These are phyloP conservation scores for Kryptopterus vitreolus DNA, from an alignment of 2,797 vertebrate species.

Conservation along the genomic window DNA sequence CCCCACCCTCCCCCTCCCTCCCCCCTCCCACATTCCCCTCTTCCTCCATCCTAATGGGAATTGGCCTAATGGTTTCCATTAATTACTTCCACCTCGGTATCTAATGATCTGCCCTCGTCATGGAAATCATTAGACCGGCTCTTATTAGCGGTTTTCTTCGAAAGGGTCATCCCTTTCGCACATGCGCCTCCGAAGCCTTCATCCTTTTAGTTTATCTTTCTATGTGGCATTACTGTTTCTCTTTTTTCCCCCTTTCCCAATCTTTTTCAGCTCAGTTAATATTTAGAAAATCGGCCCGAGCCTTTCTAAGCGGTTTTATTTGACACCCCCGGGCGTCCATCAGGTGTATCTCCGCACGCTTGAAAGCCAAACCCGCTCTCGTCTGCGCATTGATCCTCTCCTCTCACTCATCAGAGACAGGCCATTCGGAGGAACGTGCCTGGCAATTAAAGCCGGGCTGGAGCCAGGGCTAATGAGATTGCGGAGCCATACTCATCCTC, in stretches of 20 bases:
- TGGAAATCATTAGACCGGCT: conserved; percentile 13
- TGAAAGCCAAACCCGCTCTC: conserved; percentile 44
- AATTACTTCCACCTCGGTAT: conserved; percentile 7
- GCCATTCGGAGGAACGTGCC: conserved; percentile 46
- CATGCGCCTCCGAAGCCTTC: neutral
- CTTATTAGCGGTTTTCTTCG: neutral
- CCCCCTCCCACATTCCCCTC: no score
- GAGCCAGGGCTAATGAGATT: conserved; percentile 53
- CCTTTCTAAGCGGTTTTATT: conserved; percentile 27
- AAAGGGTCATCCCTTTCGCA: neutral
- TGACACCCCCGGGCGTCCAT: conserved; percentile 29
- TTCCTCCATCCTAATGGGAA: neutral
- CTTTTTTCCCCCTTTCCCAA: neutral
- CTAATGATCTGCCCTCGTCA: conserved; percentile 2
- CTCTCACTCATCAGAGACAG: conserved; percentile 46
- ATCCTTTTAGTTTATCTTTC: neutral
- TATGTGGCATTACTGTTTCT: neutral
- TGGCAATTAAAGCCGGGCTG: conserved; percentile 54
- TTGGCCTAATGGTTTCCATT: conserved; percentile 20
- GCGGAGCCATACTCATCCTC: conserved; percentile 43
- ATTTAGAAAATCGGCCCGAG: conserved; percentile 1
- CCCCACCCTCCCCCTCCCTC: no score
- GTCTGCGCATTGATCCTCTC: conserved; percentile 51
- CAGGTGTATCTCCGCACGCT: conserved; percentile 33
- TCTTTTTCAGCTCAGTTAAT: neutral